Base-by-base conservation (phyloP, 2,888 invertebrate genomes). In the Bembecia ichneumoniformis region DNA sequence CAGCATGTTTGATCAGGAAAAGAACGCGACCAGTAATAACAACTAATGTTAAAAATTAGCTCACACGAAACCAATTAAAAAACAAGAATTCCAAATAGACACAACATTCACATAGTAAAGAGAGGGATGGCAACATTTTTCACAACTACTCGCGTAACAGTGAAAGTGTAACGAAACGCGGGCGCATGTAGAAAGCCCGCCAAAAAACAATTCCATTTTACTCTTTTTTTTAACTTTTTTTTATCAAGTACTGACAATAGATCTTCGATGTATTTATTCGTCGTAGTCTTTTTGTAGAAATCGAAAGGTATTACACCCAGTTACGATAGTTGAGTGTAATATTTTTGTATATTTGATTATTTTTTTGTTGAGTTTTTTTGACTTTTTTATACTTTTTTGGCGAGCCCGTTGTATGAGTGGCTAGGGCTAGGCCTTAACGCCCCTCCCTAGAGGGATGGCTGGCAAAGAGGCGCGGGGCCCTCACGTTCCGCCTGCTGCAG, bases 141-240 rank as follows among this genome's bases (percentile, higher is more conserved):
- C n/a, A 44, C 46, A 55, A 52, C 52, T 34, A 16, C 49, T 50
- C 51, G 49, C 43, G 50, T 50, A 53, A 56, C 55, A 71, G 72
- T 71, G 72, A 72, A 72, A 72, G 72, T 72, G 52, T 51, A 61
- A 60, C 64, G 54, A 52, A 63, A 60, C 59, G 47, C 52, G 52
- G 40, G 35, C 46, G 43, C 46, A 47, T 49, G 51, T 60, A 62
- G 63, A 63, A 65, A 64, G 64, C 60, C 58, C 55, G 56, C 43
- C 52, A 52, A 54, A 50, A 51, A 34, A 44, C 15, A 44, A 16
- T 17, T 44, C 50, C 49, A 52, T 66, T 59, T 56, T 55, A 55
- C 58, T 55, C 54, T 55, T 57, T 60, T 53, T 58, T n/a, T n/a
- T n/a, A n/a, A 53, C 55, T 60, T 66, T 66, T 66, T 59, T 59